These are phyloP conservation scores for Oryctolagus cuniculus DNA, from an alignment of 2,113 vertebrate genomes.

Conservation along the genomic window mOryCun1.1 NC_091432.1:221660001-221660500, in stretches of 20 bases:
- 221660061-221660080: conserved; percentile 83
- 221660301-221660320: rapidly evolving
- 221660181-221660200: background rate
- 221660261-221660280: background rate
- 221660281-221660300: background rate
- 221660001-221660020: conserved; percentile 86
- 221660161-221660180: background rate
- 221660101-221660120: conserved; percentile 3
- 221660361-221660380: too few relatives aligned
- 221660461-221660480: too few relatives aligned
- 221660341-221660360: too few relatives aligned
- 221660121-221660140: background rate
- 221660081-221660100: background rate
- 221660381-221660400: too few relatives aligned
- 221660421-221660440: too few relatives aligned
- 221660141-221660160: conserved; percentile 19
- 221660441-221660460: too few relatives aligned
- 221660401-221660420: too few relatives aligned
- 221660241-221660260: background rate
- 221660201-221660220: background rate
- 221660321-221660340: too few relatives aligned
- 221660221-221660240: background rate
- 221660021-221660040: conserved; percentile 86
- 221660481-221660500: too few relatives aligned
- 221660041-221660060: conserved; percentile 20